Percentiles rank a stretch among this genome's conserved stretches.
phyloP scores from a whole-genome alignment of 2,888 invertebrate species.

The Phengaris arion region DNA sequence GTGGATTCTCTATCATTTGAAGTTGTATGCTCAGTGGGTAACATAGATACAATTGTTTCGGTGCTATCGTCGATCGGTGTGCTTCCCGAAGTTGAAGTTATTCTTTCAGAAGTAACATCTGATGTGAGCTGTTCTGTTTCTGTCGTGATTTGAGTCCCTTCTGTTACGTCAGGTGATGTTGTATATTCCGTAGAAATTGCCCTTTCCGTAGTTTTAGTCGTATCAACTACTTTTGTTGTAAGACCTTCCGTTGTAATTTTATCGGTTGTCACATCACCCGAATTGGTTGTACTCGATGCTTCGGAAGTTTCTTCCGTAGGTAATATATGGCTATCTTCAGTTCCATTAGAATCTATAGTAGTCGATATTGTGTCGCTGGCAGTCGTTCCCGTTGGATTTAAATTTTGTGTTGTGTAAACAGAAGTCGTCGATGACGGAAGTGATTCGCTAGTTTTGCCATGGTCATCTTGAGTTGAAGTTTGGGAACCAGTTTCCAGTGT shows the following conservation, averaged over 20 bases:
- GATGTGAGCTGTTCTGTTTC: not conserved
- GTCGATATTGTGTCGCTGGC: too few species aligned
- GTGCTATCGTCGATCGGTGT: too few species aligned
- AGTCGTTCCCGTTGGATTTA: too few species aligned
- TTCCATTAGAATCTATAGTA: too few species aligned
- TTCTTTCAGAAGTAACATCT: not conserved
- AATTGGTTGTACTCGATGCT: not conserved
- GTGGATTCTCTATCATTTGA: too few species aligned
- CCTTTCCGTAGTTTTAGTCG: slow-evolving; percentile 6
- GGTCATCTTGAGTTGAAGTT: slow-evolving; percentile 3
- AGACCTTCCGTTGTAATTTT: not conserved
- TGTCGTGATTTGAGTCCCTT: not conserved
- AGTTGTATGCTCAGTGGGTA: too few species aligned
- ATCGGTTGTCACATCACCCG: not conserved
- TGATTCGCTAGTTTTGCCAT: slow-evolving; percentile 28
- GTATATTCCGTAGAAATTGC: not conserved
- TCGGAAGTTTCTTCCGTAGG: too few species aligned
- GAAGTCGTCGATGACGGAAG: too few species aligned
- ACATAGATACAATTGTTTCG: too few species aligned
- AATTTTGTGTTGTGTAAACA: too few species aligned
- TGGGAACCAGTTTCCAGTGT: not conserved
- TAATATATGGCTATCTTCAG: too few species aligned
- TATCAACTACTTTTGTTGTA: not conserved
- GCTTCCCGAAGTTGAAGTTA: not conserved
- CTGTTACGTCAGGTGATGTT: not conserved